Conservation (phyloP, 2,888 invertebrate genomes). For the Eucriotettix oculatus region DNA sequence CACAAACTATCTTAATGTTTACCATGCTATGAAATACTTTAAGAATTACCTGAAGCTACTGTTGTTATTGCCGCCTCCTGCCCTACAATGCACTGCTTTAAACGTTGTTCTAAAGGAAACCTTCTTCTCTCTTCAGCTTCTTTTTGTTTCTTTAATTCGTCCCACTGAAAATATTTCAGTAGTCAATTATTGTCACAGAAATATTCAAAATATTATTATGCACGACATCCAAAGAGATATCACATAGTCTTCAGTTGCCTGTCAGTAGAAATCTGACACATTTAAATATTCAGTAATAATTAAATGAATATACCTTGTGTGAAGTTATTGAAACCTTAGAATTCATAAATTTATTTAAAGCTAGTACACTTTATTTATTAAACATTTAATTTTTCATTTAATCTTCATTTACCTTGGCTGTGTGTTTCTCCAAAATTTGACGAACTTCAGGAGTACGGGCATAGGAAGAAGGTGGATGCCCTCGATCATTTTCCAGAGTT, state of each 20-base stretch:
- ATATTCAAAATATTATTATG: too few relatives aligned
- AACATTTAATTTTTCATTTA: not conserved
- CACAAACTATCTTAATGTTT: too few relatives aligned
- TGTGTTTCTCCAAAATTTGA: constrained; percentile 39
- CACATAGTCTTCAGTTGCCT: too few relatives aligned
- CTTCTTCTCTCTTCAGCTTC: constrained; percentile 64
- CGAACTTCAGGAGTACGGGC: constrained; percentile 46
- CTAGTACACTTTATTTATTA: too few relatives aligned
- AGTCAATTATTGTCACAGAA: too few relatives aligned
- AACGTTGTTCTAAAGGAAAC: constrained; percentile 67
- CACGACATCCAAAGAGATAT: too few relatives aligned
- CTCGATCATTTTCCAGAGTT: constrained; percentile 56
- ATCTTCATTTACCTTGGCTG: constrained; percentile 18
- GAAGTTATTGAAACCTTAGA: too few relatives aligned
- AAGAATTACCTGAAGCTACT: constrained; percentile 36
- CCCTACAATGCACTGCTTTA: constrained; percentile 70
- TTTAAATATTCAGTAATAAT: too few relatives aligned
- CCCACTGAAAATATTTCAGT: constrained; percentile 20
- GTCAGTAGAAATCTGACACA: too few relatives aligned
- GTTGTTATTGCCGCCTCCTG: constrained; percentile 68
- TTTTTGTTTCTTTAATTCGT: constrained; percentile 36
- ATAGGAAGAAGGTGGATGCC: constrained; percentile 59
- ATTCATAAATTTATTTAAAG: too few relatives aligned
- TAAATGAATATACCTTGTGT: too few relatives aligned
- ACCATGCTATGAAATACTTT: too few relatives aligned